phyloP scores from a whole-genome alignment of 92 coral and sea anemone species.

The Zoanthus gigantus region DNA sequence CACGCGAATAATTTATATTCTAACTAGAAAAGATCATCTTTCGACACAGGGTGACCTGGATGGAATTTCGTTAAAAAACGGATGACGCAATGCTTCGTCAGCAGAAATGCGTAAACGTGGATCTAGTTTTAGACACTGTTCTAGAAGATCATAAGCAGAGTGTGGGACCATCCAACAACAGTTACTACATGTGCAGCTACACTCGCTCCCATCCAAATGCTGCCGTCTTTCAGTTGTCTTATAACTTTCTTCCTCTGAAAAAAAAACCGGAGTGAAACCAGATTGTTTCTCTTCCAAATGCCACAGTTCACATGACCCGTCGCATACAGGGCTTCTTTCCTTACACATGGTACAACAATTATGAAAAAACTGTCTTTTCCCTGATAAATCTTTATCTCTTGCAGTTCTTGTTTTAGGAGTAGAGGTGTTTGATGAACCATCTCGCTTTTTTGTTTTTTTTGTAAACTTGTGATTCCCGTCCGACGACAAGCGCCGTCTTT shows the following conservation, averaged over 20 bases:
- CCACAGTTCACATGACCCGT: neutral
- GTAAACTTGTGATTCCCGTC: conserved; percentile 30
- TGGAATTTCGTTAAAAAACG: conserved; percentile 60
- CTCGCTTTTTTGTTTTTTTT: conserved; percentile 54
- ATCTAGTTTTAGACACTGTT: conserved; percentile 87
- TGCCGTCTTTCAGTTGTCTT: conserved; percentile 26
- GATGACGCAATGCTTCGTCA: conserved; percentile 83
- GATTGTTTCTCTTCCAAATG: neutral
- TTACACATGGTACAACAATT: conserved; percentile 19
- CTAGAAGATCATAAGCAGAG: conserved; percentile 84
- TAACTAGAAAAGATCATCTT: neutral
- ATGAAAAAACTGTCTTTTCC: neutral
- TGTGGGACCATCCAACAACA: conserved; percentile 84
- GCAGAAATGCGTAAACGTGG: conserved; percentile 93
- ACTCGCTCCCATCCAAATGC: conserved; percentile 89
- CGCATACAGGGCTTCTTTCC: neutral
- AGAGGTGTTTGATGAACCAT: conserved; percentile 38
- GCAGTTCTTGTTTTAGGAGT: neutral
- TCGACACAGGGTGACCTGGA: conserved; percentile 8
- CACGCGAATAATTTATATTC: too few relatives aligned
- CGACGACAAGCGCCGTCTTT: conserved; percentile 11
- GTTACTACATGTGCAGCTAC: conserved; percentile 67
- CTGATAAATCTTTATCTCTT: neutral
- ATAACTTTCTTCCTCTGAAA: neutral
- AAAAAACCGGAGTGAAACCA: neutral